phyloP scores from a whole-genome alignment of 1,140 invertebrate genomes.

The Homarus americanus region DNA sequence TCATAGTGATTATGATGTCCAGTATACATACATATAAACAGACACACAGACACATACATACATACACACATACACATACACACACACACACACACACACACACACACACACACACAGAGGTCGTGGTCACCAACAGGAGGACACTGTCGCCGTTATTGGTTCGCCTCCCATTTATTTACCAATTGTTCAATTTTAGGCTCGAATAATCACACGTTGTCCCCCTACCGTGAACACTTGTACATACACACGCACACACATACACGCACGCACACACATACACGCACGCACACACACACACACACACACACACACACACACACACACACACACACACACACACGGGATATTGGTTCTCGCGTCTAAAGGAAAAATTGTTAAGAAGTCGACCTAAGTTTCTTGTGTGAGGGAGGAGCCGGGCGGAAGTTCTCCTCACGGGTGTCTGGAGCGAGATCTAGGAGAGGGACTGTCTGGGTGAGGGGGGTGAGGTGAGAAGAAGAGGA shows the following conservation, averaged over 20 bases:
- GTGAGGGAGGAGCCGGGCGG: not conserved
- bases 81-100: not conserved
- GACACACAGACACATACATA: not conserved
- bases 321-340: not conserved
- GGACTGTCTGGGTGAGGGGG: slow-evolving; percentile 1
- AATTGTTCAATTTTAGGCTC: slow-evolving; percentile 46
- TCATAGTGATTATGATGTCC: not conserved
- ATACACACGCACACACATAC: not conserved
- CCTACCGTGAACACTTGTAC: not conserved
- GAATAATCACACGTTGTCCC: not conserved
- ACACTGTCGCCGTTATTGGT: slow-evolving; percentile 8
- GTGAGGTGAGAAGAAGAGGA: not conserved
- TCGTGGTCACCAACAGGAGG: not conserved
- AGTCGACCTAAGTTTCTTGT: slow-evolving; percentile 34
- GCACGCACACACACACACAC: not conserved
- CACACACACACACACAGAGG: not conserved
- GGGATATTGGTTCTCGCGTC: slow-evolving; percentile 22
- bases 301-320: not conserved
- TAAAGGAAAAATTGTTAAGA: slow-evolving; percentile 2
- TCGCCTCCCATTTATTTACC: slow-evolving; percentile 38
- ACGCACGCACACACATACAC: not conserved
- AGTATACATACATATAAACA: not conserved
- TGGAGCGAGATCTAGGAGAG: not conserved
- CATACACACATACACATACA: not conserved
- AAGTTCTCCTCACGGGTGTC: slow-evolving; percentile 37